Conservation (phyloP, 2,113 vertebrate genomes). For the Hymenochirus boettgeri region DNA sequence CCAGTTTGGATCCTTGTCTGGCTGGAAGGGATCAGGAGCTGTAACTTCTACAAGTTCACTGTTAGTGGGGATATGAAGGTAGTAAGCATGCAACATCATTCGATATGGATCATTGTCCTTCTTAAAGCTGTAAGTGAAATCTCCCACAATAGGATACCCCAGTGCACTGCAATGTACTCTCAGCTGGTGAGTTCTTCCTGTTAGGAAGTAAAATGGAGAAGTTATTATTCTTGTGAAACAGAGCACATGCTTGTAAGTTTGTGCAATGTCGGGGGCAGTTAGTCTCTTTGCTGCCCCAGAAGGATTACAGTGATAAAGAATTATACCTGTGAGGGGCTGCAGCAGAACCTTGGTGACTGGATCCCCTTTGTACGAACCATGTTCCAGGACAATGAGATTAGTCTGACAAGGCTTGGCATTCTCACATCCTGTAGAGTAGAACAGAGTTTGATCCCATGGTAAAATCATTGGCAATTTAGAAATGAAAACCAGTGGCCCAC, state of each 20-base stretch:
- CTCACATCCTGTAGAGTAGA: slow-evolving; percentile 74
- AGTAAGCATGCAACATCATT: slow-evolving; percentile 94
- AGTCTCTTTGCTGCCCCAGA: too few species aligned
- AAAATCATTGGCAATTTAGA: too few species aligned
- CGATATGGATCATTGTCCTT: slow-evolving; percentile 77
- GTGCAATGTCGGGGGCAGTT: background rate
- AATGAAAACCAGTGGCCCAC: too few species aligned
- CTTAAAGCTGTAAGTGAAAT: slow-evolving; percentile 85
- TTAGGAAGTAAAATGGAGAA: too few species aligned
- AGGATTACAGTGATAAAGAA: too few species aligned
- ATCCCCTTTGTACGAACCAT: slow-evolving; percentile 78
- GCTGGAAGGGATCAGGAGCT: slow-evolving; percentile 78
- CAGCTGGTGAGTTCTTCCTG: slow-evolving; percentile 84
- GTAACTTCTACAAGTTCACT: slow-evolving; percentile 72
- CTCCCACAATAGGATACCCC: slow-evolving; percentile 87
- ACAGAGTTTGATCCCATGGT: too few species aligned
- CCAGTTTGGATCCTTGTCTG: slow-evolving; percentile 74
- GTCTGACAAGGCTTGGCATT: slow-evolving; percentile 88
- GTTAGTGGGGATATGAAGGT: slow-evolving; percentile 78
- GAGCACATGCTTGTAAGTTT: too few species aligned
- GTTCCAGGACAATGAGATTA: slow-evolving; percentile 78
- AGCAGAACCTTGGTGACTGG: slow-evolving; percentile 89
- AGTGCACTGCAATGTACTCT: slow-evolving; percentile 81
- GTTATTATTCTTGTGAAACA: too few species aligned
- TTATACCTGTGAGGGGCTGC: slow-evolving; percentile 86